phyloP scores from a whole-genome alignment of 1,140 invertebrate genomes.

The Dysdera silvatica region DNA sequence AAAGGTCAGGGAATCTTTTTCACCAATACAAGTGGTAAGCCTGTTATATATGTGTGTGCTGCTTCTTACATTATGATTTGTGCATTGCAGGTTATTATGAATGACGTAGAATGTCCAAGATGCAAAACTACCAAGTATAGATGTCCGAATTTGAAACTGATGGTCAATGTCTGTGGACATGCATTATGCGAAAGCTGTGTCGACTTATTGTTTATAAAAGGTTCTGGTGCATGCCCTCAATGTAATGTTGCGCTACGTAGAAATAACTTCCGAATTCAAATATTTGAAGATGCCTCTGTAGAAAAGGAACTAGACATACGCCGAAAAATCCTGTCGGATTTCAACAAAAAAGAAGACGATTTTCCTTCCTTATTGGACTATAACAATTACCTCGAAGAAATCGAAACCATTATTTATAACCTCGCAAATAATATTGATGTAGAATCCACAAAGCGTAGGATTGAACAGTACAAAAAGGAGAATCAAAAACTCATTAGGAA shows the following conservation, averaged over 20 bases:
- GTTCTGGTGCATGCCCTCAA: slow-evolving; percentile 85
- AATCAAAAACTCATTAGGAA: slow-evolving; percentile 84
- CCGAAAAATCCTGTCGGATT: slow-evolving; percentile 77
- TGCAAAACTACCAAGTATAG: slow-evolving; percentile 98
- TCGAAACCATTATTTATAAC: slow-evolving; percentile 87
- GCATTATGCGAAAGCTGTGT: slow-evolving; percentile 95
- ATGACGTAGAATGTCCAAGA: slow-evolving; percentile 82
- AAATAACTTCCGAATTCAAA: slow-evolving; percentile 73
- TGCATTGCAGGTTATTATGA: slow-evolving; percentile 35
- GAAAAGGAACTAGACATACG: slow-evolving; percentile 97
- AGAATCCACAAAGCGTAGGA: slow-evolving; percentile 76
- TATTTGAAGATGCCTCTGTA: slow-evolving; percentile 91
- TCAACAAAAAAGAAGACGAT: slow-evolving; percentile 85
- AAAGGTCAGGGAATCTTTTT: too few species aligned
- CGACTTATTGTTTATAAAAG: slow-evolving; percentile 87
- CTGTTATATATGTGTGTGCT: too few species aligned
- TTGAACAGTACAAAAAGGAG: slow-evolving; percentile 89
- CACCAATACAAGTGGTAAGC: too few species aligned
- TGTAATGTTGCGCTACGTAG: slow-evolving; percentile 77
- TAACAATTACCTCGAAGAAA: slow-evolving; percentile 85
- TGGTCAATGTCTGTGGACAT: slow-evolving; percentile 98
- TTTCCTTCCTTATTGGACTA: slow-evolving; percentile 71
- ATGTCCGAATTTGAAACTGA: slow-evolving; percentile 91
- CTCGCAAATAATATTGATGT: slow-evolving; percentile 84
- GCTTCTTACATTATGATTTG: too few species aligned